Evolutionary conservation across 2,113 vertebrate species (phyloP).

Genomic region (Vulpes vulpes): DNA sequence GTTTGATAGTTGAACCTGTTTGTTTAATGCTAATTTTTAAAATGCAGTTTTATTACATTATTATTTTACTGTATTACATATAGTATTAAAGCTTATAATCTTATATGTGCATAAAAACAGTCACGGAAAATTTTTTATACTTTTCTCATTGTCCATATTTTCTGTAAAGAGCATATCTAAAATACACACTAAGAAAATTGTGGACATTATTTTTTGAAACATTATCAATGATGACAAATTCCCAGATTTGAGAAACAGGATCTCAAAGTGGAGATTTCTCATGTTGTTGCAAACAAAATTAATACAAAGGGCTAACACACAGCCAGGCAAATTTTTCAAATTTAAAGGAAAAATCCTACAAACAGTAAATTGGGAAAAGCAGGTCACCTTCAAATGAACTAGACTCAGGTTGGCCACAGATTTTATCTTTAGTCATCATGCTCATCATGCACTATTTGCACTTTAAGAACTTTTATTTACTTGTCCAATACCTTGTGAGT

Average conservation of each 20-base stretch:
- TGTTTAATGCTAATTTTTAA: not conserved
- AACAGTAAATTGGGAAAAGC: not conserved
- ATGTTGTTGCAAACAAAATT: constrained; percentile 30
- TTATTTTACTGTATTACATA: not conserved
- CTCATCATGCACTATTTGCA: not conserved
- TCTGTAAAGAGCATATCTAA: not conserved
- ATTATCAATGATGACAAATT: not conserved
- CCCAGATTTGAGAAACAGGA: not conserved
- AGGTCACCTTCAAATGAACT: not conserved
- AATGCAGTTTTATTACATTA: not conserved
- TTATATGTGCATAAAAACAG: not conserved
- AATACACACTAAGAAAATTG: not conserved
- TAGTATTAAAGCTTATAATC: not conserved
- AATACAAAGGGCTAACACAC: not conserved
- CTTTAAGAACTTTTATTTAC: constrained; percentile 6
- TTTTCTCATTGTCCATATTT: constrained; percentile 17
- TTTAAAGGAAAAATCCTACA: not conserved
- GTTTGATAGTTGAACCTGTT: not conserved
- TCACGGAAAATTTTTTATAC: not conserved
- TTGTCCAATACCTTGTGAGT: not conserved
- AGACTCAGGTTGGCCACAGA: not conserved
- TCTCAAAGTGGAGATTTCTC: not conserved
- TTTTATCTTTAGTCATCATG: not conserved
- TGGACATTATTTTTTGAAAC: constrained; percentile 1
- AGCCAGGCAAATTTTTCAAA: not conserved